Conservation (phyloP, 2,888 invertebrate genomes). For the Onthophagus sagittarius region DNA sequence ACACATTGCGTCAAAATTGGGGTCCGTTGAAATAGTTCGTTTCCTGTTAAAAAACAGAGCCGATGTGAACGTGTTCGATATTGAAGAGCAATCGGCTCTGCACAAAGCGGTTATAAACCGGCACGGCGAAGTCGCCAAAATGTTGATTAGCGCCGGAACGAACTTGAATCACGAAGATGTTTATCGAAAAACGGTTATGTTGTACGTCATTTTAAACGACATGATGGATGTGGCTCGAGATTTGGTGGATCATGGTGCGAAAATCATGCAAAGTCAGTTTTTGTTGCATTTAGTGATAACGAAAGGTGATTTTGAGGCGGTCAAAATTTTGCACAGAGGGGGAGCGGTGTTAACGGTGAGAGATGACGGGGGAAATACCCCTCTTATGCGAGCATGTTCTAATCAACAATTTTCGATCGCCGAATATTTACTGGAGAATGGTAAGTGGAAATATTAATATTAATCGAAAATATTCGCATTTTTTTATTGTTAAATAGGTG, state of each 20-base stretch:
- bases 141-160: constrained; percentile 57
- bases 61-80: constrained; percentile 43
- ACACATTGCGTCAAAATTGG: constrained; percentile 43
- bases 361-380: constrained; percentile 65
- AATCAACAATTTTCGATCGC: constrained; percentile 48
- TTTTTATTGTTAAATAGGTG: constrained; percentile 32
- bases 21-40: constrained; percentile 33
- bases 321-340: constrained; percentile 54
- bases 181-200: constrained; percentile 66
- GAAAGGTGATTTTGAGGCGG: constrained; percentile 59
- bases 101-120: constrained; percentile 47
- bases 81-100: constrained; percentile 51
- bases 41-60: constrained; percentile 43
- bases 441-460: constrained; percentile 47
- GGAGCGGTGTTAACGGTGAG: constrained; percentile 60
- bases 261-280: constrained; percentile 66
- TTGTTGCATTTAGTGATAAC: constrained; percentile 66
- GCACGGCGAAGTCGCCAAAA: constrained; percentile 46
- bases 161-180: constrained; percentile 67
- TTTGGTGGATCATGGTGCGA: constrained; percentile 62
- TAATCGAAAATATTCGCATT: constrained; percentile 7
- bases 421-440: constrained; percentile 53
- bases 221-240: constrained; percentile 56
- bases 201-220: constrained; percentile 67
- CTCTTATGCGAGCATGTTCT: constrained; percentile 58